Evolutionary conservation across 2,888 invertebrate species (phyloP).

Genomic region (Drosophila fungiperda): DNA sequence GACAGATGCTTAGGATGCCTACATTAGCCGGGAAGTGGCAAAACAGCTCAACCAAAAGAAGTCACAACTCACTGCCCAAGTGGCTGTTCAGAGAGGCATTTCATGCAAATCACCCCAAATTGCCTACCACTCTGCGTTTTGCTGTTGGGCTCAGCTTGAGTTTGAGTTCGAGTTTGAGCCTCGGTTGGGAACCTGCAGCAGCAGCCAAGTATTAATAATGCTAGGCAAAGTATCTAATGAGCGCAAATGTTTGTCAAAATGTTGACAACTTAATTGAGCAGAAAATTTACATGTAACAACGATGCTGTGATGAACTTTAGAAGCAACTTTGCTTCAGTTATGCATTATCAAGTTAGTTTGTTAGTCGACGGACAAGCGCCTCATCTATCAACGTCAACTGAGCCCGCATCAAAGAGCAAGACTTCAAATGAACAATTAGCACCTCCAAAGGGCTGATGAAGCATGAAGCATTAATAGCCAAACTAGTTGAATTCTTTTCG

Average conservation of each 20-base stretch:
- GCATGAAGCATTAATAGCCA: constrained; percentile 34
- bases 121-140: constrained; percentile 44
- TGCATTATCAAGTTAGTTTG: constrained; percentile 45
- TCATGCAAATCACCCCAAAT: constrained; percentile 77
- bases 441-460: constrained; percentile 23
- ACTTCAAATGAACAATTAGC: constrained; percentile 42
- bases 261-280: constrained; percentile 78
- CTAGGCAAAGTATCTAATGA: constrained; percentile 68
- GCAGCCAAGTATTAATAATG: constrained; percentile 76
- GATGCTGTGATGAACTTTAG: constrained; percentile 22
- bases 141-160: background rate
- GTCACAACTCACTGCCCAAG: constrained; percentile 40
- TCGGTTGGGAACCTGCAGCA: constrained; percentile 17
- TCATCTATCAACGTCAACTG: constrained; percentile 70
- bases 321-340: constrained; percentile 40
- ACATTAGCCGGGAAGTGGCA: constrained; percentile 32
- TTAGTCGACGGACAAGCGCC: constrained; percentile 3
- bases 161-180: background rate
- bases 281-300: constrained; percentile 64
- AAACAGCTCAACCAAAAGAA: constrained; percentile 37
- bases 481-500: constrained; percentile 26
- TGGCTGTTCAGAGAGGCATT: constrained; percentile 36
- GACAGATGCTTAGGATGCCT: background rate
- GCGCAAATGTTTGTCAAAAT: constrained; percentile 76
- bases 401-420: constrained; percentile 35